Base-by-base conservation (phyloP, 2,113 vertebrate species). In the Natator depressus region DNA sequence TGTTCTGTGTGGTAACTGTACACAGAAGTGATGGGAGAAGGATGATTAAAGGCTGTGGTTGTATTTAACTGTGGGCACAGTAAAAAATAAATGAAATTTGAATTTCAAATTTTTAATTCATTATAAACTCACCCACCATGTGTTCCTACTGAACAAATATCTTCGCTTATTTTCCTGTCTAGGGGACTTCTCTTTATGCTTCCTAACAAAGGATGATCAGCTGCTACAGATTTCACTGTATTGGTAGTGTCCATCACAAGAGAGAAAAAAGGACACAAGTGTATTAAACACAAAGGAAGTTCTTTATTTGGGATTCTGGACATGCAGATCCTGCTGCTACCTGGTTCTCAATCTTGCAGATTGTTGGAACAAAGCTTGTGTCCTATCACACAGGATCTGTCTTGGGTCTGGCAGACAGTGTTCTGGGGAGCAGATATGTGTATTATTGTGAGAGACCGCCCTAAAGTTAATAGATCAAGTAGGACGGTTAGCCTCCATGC, bases 21-120 rank as follows among this genome's bases (percentile, higher is more conserved):
- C 93, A 90, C 16, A 91, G 42, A 76, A 93, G 11, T 55, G 65
- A 76, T 93, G 93, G 87, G 47, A 80, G 38, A n/a, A 95, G 12
- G 22, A 85, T 5, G 42, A 11, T 38, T 78, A 10, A 51, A 82
- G 88, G 0, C 31, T 55, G 10, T 82, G 17, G 4, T 35, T 13
- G 51, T 76, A 72, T 53, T 88, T 54, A 62, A 87, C 47, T 53
- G 42, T 84, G 59, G 19, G 8, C 93, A 88, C 62, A 81, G 80
- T 8, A 91, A 90, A 78, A 89, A 85, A 90, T 90, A 94, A 94
- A 82, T 27, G 59, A 87, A 91, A 82, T 78, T 62, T 57, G 2
- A 87, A n/a, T 51, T 82, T 90, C 29, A 24, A 5, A 69, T 83
- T 83, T 89, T 85, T 51, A 80, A 89, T 90, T 86, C 57, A 76